These are phyloP conservation scores for Apaloderma vittatum DNA, from an alignment of 2,113 vertebrate genomes.

Conservation along the genomic window DNA sequence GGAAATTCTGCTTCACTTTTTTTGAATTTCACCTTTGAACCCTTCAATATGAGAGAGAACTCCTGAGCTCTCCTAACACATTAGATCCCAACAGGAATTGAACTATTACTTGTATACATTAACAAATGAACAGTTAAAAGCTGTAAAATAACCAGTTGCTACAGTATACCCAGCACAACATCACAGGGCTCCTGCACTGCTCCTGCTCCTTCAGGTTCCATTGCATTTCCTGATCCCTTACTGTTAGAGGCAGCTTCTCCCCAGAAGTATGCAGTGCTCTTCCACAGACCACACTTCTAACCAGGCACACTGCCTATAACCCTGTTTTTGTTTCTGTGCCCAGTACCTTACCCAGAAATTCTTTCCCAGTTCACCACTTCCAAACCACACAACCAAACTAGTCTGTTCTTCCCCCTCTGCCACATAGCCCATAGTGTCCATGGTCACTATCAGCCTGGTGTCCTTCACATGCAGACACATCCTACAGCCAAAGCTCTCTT, in stretches of 20 bases:
- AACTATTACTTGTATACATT: neutral
- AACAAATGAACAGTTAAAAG: neutral
- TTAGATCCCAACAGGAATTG: neutral
- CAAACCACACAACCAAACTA: neutral
- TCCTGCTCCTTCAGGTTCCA: neutral
- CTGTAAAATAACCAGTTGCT: neutral
- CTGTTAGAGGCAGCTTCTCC: neutral
- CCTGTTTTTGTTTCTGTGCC: neutral
- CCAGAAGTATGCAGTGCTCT: neutral
- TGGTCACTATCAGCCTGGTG: neutral
- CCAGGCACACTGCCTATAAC: neutral
- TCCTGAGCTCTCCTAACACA: neutral
- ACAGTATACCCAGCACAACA: neutral
- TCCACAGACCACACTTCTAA: neutral
- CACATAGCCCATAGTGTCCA: neutral
- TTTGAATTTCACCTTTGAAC: slow-evolving; percentile 1
- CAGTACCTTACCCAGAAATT: neutral
- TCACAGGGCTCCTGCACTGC: neutral
- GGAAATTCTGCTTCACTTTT: neutral
- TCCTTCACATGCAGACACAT: neutral
- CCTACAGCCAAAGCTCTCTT: neutral
- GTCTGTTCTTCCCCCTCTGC: neutral
- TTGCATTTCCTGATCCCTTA: neutral
- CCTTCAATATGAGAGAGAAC: neutral
- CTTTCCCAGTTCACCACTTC: neutral